Conservation (phyloP, 2,797 vertebrate species). For the Diplodus puntazzo region DNA sequence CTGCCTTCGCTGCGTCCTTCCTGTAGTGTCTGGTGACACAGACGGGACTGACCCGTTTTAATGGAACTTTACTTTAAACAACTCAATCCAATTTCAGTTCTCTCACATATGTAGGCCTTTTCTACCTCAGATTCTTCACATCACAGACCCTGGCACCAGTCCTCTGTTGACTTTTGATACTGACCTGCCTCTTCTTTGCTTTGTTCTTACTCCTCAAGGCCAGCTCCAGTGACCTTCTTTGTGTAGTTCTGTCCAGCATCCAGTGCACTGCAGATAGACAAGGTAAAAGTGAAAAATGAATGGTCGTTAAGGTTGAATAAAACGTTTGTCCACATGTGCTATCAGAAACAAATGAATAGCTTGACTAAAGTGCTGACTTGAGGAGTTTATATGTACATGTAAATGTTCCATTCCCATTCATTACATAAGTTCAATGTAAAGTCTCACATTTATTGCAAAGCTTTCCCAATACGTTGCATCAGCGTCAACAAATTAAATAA, state of each 20-base stretch:
- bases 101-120: not conserved
- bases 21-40: conserved; percentile 30
- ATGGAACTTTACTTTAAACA: conserved; percentile 28
- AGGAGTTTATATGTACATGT: too few species aligned
- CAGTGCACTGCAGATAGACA: not conserved
- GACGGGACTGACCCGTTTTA: conserved; percentile 22
- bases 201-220: not conserved
- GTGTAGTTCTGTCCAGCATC: not conserved
- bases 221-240: not conserved
- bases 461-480: too few species aligned
- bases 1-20: conserved; percentile 6
- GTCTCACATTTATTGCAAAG: too few species aligned
- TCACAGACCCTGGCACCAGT: conserved; percentile 8
- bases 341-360: too few species aligned
- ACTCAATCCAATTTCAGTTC: conserved; percentile 27
- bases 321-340: not conserved
- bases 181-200: conserved; percentile 15
- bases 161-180: conserved; percentile 8
- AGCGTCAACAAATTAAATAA: too few species aligned
- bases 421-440: too few species aligned
- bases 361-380: too few species aligned
- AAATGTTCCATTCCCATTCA: too few species aligned
- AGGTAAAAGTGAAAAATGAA: not conserved
- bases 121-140: conserved; percentile 14
- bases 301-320: not conserved